phyloP scores from a whole-genome alignment of 2,888 invertebrate genomes.

The Aspidapion aeneum region DNA sequence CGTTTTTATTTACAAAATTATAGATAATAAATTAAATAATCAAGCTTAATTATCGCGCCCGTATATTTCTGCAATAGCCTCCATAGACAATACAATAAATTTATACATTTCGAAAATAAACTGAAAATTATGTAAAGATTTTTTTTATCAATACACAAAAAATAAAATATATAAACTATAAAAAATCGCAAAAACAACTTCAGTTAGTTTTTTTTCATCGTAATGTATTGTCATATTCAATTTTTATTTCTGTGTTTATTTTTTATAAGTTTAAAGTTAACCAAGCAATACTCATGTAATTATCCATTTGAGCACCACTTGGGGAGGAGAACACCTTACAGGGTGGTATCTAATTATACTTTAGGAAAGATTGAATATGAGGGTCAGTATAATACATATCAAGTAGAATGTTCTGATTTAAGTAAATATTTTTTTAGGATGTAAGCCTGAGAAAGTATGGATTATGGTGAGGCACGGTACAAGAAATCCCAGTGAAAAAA shows the following conservation, averaged over 20 bases:
- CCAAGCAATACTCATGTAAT: constrained; percentile 17
- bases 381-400: constrained; percentile 53
- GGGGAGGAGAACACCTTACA: constrained; percentile 70
- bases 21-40: too few species aligned
- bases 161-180: neutral
- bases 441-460: constrained; percentile 60
- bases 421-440: constrained; percentile 28
- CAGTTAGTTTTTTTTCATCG: neutral
- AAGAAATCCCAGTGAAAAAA: constrained; percentile 62
- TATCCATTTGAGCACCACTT: constrained; percentile 49
- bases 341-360: constrained; percentile 63
- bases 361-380: constrained; percentile 56
- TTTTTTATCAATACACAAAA: neutral
- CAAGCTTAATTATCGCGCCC: neutral
- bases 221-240: neutral
- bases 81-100: too few species aligned
- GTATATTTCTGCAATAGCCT: neutral
- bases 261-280: neutral
- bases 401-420: too few species aligned
- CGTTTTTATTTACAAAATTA: too few species aligned
- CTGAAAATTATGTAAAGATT: neutral
- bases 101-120: neutral
- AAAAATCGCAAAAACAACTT: neutral
- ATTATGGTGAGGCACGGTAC: constrained; percentile 74
- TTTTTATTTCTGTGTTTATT: neutral